These are phyloP conservation scores for Catonia carolina DNA, from an alignment of 2,888 invertebrate genomes.

Conservation along the genomic window DNA sequence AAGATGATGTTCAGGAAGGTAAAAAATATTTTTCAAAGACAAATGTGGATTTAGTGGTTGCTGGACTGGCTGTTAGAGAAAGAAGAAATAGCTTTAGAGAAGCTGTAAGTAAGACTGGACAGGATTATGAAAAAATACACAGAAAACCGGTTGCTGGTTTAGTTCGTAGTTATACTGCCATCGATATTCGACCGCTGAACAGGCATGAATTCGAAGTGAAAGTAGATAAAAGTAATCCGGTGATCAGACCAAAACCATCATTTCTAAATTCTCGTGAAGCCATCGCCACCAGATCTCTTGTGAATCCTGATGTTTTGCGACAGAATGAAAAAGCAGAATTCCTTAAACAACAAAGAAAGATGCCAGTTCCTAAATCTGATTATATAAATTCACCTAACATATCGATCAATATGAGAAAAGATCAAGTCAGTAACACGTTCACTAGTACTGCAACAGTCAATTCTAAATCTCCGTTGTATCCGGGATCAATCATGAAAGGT, in stretches of 20 bases:
- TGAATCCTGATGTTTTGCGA: no score
- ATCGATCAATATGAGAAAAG: no score
- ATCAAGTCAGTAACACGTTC: no score
- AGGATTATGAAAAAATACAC: slow-evolving; percentile 18
- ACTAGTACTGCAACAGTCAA: no score
- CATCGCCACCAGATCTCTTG: neutral
- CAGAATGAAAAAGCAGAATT: no score
- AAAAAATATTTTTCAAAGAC: neutral
- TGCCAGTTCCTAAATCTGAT: no score
- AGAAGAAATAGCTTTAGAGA: slow-evolving; percentile 40
- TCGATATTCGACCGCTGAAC: slow-evolving; percentile 25
- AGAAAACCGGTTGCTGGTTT: slow-evolving; percentile 23
- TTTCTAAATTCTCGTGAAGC: no score
- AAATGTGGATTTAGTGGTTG: slow-evolving; percentile 21
- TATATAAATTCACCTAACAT: no score
- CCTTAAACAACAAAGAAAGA: no score
- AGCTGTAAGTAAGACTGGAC: slow-evolving; percentile 38
- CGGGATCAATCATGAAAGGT: no score
- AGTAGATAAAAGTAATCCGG: slow-evolving; percentile 12
- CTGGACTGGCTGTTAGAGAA: slow-evolving; percentile 36
- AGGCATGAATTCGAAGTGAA: neutral
- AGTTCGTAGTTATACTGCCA: slow-evolving; percentile 31
- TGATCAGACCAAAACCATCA: slow-evolving; percentile 18
- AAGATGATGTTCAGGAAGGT: neutral
- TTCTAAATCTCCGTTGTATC: no score